Evolutionary conservation across 2,888 invertebrate species (phyloP), one percentile per base, ranked within the genome.

Genomic region (Parnassius mnemosyne): DNA sequence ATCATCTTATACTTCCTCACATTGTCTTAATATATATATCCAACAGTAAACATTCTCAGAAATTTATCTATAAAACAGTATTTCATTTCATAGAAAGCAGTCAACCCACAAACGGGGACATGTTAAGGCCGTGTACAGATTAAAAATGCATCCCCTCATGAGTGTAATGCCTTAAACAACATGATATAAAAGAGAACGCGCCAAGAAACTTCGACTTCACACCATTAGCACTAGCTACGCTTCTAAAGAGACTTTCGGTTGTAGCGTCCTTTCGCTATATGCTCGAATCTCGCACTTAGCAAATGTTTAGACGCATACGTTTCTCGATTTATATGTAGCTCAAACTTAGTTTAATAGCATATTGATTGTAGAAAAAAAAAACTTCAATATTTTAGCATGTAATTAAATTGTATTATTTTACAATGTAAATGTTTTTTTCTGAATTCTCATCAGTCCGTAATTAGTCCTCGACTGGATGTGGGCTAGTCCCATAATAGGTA

Each of bases 221-320:
- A 47, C 13, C 47, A 2, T 12, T 9, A 47, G 12, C 13, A n/a
- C 53, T 41, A 34, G 34, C 34, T 34, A 34, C 7, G 12, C 16
- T 43, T 13, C 13, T 49, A 9, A 16, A 54, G 12, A 53, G 54
- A 44, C 9, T 43, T 41, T 43, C 54, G 42, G 42, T 53, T 54
- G 10, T 5, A 7, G n/a, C 10, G 16, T 49, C 16, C 49, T 57
- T 34, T 10, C 16, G 16, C 13, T 49, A 49, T 13, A 13, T 12
- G 49, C 16, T 49, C 13, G 49, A 10, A 10, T 13, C 13, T 43
- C 10, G 43, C 53, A 54, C 43, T 54, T 43, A 16, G 10, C 42
- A 54, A 43, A 13, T 54, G 44, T 54, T 9, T n/a, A 9, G 13
- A 13, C 13, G 7, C 13, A 2, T 49, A 12, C 5, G 13, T 49